Evolutionary conservation across 2,797 vertebrate genomes (phyloP), one percentile per base, ranked within the genome.

Genomic region (Apogon talboti): DNA sequence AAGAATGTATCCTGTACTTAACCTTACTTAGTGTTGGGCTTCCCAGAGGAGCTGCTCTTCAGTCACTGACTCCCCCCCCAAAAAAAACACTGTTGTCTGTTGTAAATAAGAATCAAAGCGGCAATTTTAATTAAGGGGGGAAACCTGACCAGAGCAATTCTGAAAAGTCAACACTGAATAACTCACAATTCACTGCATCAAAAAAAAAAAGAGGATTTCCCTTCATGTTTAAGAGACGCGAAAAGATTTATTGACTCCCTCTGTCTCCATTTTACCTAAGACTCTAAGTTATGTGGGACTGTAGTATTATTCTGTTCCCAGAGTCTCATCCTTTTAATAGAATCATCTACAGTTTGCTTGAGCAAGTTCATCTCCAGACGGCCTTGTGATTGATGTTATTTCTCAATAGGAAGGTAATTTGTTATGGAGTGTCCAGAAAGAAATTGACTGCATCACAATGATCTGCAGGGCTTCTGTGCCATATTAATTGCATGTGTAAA

Each of bases 401-500:
- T 51, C 47, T 61, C 42, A 52, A 40, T 28, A 43, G 0, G 13
- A 30, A 13, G 53, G 38, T 45, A 63, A 62, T 69, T 72, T 65
- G 59, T 61, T 53, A 49, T 35, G 7, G 40, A 46, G 59, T 14
- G 2, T 11, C 28, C 52, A 37, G 30, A 59, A n/a, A 63, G 33
- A 76, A 75, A 79, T n/a, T 35, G 67, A 38, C 63, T 56, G 52
- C 9, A 67, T 65, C 52, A 30, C 49, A 67, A 48, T 46, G 40
- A 66, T 58, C 57, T 62, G 43, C 0, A 1, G 43, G 46, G 57
- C 45, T 65, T 48, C 70, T 43, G 13, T 57, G 50, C 63, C 69
- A 41, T 75, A 80, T 77, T 86, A 88, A 80, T 85, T 81, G 63
- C 45, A 53, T 69, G 48, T 4, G 16, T 66, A 74, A 83, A 80